phyloP scores from a whole-genome alignment of 53 echinoderm and acorn worm genomes.

The Actinopyga echinites region DNA sequence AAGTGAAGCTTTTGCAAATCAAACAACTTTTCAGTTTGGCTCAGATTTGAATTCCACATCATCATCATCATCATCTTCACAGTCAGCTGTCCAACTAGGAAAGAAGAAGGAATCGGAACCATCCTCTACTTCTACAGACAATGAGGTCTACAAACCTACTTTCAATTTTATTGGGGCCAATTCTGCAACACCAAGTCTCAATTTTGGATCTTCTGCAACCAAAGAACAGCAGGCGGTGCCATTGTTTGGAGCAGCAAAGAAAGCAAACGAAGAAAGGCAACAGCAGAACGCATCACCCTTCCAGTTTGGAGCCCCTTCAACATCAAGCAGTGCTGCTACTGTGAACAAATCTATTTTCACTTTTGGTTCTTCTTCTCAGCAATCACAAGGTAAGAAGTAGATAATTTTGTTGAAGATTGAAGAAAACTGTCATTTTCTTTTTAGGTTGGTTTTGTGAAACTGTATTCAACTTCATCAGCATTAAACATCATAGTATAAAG shows the following conservation, averaged over 20 bases:
- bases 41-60: background rate
- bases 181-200: constrained; percentile 26
- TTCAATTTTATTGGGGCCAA: background rate
- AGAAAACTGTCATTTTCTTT: too few relatives aligned
- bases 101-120: constrained; percentile 44
- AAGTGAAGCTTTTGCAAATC: background rate
- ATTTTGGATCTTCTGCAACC: constrained; percentile 49
- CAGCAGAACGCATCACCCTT: constrained; percentile 8
- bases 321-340: constrained; percentile 33
- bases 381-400: constrained; percentile 10
- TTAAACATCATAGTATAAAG: too few relatives aligned
- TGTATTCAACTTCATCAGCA: too few relatives aligned
- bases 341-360: constrained; percentile 48
- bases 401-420: too few relatives aligned
- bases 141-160: constrained; percentile 1
- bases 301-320: constrained; percentile 56
- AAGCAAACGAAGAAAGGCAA: background rate
- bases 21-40: constrained; percentile 5
- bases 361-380: constrained; percentile 51
- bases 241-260: background rate
- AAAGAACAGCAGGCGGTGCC: background rate
- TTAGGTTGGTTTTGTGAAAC: too few relatives aligned
- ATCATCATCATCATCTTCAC: background rate
- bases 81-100: background rate
- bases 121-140: background rate